Percentiles rank a stretch among this genome's conserved stretches.
These are phyloP conservation scores for Zosterops pallidus DNA, from an alignment of 2,113 vertebrate genomes.

Conservation along the genomic window DNA sequence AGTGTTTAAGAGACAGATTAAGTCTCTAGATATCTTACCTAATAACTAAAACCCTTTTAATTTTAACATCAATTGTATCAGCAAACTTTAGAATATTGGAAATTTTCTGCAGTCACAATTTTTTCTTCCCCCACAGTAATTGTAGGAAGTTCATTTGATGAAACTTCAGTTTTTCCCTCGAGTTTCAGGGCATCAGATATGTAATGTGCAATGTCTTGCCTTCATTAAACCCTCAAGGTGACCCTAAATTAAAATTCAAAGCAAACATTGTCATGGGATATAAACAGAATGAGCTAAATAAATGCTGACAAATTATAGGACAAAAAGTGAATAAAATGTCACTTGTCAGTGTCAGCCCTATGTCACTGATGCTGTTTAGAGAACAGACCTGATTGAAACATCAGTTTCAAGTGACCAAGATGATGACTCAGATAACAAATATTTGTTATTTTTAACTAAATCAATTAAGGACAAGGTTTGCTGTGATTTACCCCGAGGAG, in stretches of 20 bases:
- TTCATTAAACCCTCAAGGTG: not conserved
- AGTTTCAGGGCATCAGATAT: not conserved
- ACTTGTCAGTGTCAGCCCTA: not conserved
- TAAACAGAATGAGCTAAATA: not conserved
- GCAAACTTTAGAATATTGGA: not conserved
- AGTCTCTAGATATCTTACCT: not conserved
- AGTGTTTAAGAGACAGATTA: not conserved
- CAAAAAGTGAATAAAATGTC: not conserved
- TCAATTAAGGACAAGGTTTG: not conserved
- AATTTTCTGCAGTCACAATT: not conserved
- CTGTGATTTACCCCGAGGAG: not conserved
- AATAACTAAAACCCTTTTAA: not conserved
- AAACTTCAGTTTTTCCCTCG: not conserved
- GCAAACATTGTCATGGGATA: not conserved
- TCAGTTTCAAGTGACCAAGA: not conserved
- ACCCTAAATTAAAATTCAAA: slow-evolving; percentile 1
- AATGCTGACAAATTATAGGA: not conserved
- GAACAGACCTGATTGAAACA: not conserved
- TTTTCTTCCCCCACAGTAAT: not conserved
- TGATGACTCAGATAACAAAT: not conserved
- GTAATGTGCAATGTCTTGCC: not conserved
- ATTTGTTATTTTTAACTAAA: not conserved
- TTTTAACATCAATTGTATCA: not conserved
- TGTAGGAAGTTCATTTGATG: not conserved
- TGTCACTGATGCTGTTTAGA: not conserved